These are phyloP conservation scores for Sarcophaga carnaria DNA, from an alignment of 2,888 invertebrate species.

Conservation along the genomic window DNA sequence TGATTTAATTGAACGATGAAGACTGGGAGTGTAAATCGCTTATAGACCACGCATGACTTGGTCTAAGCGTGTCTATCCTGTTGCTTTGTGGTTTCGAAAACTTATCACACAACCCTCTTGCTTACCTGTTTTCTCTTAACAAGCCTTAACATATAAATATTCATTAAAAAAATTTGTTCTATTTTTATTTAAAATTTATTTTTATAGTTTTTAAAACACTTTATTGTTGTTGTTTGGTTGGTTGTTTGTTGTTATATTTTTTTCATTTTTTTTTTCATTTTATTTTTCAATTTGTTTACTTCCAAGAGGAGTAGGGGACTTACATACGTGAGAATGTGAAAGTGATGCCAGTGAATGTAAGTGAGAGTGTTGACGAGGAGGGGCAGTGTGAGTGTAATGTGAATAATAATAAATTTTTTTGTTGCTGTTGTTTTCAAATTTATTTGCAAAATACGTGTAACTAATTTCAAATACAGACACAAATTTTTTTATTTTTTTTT, in stretches of 20 bases:
- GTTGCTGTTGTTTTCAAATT: neutral
- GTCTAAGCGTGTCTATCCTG: too few relatives aligned
- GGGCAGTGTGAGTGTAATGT: slow-evolving; percentile 4
- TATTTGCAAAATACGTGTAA: slow-evolving; percentile 18
- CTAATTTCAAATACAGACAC: slow-evolving; percentile 25
- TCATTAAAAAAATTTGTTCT: neutral
- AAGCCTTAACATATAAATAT: neutral
- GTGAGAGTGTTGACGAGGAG: neutral
- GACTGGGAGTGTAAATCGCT: too few relatives aligned
- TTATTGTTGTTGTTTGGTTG: slow-evolving; percentile 51
- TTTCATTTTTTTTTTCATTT: slow-evolving; percentile 2
- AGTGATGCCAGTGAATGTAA: slow-evolving; percentile 13
- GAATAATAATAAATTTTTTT: neutral
- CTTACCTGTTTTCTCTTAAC: neutral
- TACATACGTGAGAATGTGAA: slow-evolving; percentile 26
- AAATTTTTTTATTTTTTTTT: neutral
- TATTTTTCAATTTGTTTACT: slow-evolving; percentile 11
- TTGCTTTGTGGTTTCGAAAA: neutral
- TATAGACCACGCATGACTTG: too few relatives aligned
- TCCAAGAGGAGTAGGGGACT: slow-evolving; percentile 13
- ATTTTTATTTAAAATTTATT: neutral
- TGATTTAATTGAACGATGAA: too few relatives aligned
- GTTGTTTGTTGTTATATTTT: neutral
- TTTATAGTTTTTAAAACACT: slow-evolving; percentile 55
- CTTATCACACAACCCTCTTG: neutral